Evolutionary conservation across 1,140 invertebrate genomes (phyloP).

Genomic region (Drosophila guanche): DNA sequence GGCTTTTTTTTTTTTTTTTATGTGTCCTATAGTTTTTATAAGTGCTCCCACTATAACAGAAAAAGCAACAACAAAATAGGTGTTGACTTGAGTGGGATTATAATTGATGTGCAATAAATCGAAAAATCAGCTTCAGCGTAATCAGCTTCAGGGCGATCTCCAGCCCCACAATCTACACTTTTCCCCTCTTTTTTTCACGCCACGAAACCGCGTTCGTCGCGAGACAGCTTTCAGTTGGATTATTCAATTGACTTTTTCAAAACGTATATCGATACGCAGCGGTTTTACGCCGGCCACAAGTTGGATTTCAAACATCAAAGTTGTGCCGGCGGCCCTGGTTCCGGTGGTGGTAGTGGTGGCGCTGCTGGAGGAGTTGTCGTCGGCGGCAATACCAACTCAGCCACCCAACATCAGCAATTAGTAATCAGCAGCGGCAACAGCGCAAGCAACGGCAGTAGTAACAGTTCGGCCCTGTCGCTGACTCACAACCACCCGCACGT

Average conservation of each 20-base stretch:
- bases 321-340: conserved; percentile 84
- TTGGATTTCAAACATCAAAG: conserved; percentile 86
- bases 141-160: neutral
- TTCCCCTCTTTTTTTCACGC: conserved; percentile 13
- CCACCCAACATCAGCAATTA: conserved; percentile 36
- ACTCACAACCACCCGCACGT: conserved; percentile 30
- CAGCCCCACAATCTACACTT: neutral
- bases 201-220: conserved; percentile 59
- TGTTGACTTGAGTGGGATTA: no score
- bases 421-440: conserved; percentile 26
- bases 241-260: conserved; percentile 82
- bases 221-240: conserved; percentile 80
- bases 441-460: conserved; percentile 50
- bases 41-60: no score
- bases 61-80: no score
- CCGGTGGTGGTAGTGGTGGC: conserved; percentile 79
- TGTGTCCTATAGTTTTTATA: neutral
- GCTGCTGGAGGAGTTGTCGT: conserved; percentile 82
- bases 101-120: no score
- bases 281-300: conserved; percentile 84
- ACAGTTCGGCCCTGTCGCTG: conserved; percentile 36
- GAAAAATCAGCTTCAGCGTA: neutral
- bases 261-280: conserved; percentile 83
- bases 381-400: conserved; percentile 73
- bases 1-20: conserved; percentile 9